Evolutionary conservation across 2,888 invertebrate genomes (phyloP).

Genomic region (Pterostichus niger): DNA sequence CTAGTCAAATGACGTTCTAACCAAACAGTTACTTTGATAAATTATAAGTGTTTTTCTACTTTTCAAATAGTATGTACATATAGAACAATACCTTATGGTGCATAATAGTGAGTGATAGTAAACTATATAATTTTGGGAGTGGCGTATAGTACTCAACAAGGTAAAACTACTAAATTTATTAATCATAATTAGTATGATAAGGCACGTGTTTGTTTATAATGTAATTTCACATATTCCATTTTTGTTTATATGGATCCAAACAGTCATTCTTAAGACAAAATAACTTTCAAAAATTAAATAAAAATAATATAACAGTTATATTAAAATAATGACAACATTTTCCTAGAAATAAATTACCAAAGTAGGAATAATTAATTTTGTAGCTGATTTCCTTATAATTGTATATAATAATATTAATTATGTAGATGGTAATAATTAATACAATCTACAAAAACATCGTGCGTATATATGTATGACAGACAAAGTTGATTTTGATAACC

Average conservation of each 20-base stretch:
- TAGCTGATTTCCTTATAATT: constrained; percentile 7
- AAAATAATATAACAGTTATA: neutral
- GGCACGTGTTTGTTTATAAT: constrained; percentile 8
- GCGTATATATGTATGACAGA: too few species aligned
- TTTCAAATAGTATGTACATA: constrained; percentile 3
- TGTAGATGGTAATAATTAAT: neutral
- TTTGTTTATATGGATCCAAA: neutral
- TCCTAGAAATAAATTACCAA: too few species aligned
- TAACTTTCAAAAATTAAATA: neutral
- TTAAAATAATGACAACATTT: neutral
- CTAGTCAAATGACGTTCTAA: constrained; percentile 18
- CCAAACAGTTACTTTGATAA: constrained; percentile 18
- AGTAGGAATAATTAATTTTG: neutral
- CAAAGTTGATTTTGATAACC: too few species aligned
- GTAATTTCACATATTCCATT: neutral
- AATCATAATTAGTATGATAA: constrained; percentile 1
- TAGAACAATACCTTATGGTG: constrained; percentile 37
- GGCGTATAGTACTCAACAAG: constrained; percentile 29
- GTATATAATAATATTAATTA: too few species aligned
- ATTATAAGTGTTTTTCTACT: constrained; percentile 18
- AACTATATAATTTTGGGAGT: constrained; percentile 18
- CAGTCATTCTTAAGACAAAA: neutral
- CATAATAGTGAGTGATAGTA: constrained; percentile 7
- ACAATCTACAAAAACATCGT: neutral
- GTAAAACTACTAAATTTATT: constrained; percentile 16